Conservation (phyloP, 2,113 vertebrate genomes). For the Cebus imitator region DNA sequence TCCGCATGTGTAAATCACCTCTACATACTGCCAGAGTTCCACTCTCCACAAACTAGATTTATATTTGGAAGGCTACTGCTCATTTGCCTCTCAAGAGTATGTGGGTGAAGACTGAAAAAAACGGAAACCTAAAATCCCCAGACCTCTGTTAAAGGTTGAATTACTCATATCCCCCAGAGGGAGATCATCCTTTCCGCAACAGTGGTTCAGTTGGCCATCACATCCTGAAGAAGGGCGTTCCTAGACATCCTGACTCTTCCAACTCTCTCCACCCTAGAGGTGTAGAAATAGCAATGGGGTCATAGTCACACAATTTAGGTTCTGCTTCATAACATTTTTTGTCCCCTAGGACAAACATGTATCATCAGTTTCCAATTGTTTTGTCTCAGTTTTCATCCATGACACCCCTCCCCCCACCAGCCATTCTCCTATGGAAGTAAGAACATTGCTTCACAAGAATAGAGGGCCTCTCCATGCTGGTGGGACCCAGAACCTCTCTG, state of each 20-base stretch:
- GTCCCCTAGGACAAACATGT: not conserved
- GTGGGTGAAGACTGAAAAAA: not conserved
- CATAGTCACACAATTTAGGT: too few relatives aligned
- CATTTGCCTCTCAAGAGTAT: not conserved
- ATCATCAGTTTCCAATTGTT: not conserved
- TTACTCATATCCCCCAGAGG: not conserved
- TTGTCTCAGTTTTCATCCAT: not conserved
- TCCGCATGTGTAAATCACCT: not conserved
- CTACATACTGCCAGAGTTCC: not conserved
- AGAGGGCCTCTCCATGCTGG: conserved; percentile 83
- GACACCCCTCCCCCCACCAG: not conserved
- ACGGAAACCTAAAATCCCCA: not conserved
- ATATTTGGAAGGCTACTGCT: not conserved
- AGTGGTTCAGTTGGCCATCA: too few relatives aligned
- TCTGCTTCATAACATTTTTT: not conserved
- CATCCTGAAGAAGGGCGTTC: not conserved
- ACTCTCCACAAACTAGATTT: not conserved
- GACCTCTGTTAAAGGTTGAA: not conserved
- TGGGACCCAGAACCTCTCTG: conserved; percentile 84
- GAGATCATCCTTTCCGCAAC: not conserved
- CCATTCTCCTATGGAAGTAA: not conserved
- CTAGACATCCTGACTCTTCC: not conserved
- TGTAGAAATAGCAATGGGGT: not conserved
- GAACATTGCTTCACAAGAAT: not conserved
- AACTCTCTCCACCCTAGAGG: not conserved